These are phyloP conservation scores for Callionymus lyra DNA, from an alignment of 2,113 vertebrate species.

Conservation along the genomic window DNA sequence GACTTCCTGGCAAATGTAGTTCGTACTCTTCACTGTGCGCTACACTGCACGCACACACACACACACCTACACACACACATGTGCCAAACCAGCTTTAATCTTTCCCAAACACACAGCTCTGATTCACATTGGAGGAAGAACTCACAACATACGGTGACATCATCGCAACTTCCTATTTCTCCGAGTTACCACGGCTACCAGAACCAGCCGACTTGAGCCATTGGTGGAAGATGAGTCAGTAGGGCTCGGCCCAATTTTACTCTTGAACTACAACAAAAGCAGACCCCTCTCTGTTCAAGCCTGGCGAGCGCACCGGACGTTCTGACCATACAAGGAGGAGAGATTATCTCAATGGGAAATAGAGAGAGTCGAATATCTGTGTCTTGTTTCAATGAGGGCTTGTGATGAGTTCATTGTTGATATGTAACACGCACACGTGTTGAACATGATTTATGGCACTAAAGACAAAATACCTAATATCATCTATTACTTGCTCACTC, in stretches of 20 bases:
- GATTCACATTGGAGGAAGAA: conserved; percentile 41
- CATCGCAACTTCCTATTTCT: conserved; percentile 62
- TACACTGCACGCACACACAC: too few species aligned
- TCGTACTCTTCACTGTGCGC: too few species aligned
- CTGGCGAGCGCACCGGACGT: conserved; percentile 29
- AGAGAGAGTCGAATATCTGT: too few species aligned
- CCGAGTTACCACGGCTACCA: conserved; percentile 21
- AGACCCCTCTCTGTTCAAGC: conserved; percentile 15
- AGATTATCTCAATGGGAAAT: conserved; percentile 6
- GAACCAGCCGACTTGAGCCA: conserved; percentile 33
- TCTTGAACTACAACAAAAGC: conserved; percentile 43
- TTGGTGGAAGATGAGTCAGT: conserved; percentile 61
- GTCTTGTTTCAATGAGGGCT: too few species aligned
- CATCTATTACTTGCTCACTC: too few species aligned
- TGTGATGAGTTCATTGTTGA: too few species aligned
- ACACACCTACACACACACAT: conserved; percentile 8
- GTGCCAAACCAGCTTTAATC: conserved; percentile 39
- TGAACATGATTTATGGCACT: too few species aligned
- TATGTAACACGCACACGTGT: too few species aligned
- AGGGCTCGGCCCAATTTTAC: conserved; percentile 38
- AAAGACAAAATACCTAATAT: too few species aligned
- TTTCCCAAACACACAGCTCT: conserved; percentile 28
- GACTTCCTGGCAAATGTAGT: conserved; percentile 42
- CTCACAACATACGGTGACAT: conserved; percentile 51
- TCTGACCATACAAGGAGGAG: conserved; percentile 50